Evolutionary conservation across 2,113 vertebrate species (phyloP).

Genomic region (Sander vitreus): DNA sequence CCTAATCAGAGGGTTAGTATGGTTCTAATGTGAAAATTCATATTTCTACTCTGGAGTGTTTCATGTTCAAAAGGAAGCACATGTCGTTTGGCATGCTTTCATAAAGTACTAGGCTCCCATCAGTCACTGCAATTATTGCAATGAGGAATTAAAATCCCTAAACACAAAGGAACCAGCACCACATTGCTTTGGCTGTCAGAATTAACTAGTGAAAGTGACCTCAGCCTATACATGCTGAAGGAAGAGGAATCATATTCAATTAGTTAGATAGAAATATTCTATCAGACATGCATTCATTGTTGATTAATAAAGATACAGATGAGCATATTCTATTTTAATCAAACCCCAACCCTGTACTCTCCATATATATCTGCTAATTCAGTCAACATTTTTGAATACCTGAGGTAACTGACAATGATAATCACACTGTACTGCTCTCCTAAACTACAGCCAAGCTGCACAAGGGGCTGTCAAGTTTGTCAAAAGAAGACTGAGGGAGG

Average conservation of each 20-base stretch:
- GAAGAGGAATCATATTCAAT: conserved; percentile 76
- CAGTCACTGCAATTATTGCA: conserved; percentile 82
- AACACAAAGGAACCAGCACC: conserved; percentile 77
- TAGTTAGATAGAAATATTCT: conserved; percentile 72
- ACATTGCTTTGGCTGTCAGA: conserved; percentile 80
- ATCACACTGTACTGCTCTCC: conserved; percentile 20
- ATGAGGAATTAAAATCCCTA: conserved; percentile 81
- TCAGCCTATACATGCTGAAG: conserved; percentile 69
- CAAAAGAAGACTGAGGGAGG: conserved; percentile 59
- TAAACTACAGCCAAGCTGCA: conserved; percentile 39
- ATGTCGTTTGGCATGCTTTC: conserved; percentile 79
- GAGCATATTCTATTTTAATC: conserved; percentile 41
- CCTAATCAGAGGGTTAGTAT: conserved; percentile 75
- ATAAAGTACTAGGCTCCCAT: conserved; percentile 80
- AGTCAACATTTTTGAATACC: conserved; percentile 14
- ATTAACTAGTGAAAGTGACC: conserved; percentile 80
- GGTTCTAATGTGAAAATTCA: conserved; percentile 78
- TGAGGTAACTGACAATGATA: conserved; percentile 32
- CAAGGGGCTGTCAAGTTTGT: conserved; percentile 59
- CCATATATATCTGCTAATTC: conserved; percentile 9
- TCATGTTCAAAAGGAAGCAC: conserved; percentile 80
- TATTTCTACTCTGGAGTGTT: conserved; percentile 74
- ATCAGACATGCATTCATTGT: conserved; percentile 68
- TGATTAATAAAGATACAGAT: conserved; percentile 70
- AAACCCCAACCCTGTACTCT: conserved; percentile 29